phyloP scores from a whole-genome alignment of 2,888 invertebrate genomes.

The Plagiodera versicolora region DNA sequence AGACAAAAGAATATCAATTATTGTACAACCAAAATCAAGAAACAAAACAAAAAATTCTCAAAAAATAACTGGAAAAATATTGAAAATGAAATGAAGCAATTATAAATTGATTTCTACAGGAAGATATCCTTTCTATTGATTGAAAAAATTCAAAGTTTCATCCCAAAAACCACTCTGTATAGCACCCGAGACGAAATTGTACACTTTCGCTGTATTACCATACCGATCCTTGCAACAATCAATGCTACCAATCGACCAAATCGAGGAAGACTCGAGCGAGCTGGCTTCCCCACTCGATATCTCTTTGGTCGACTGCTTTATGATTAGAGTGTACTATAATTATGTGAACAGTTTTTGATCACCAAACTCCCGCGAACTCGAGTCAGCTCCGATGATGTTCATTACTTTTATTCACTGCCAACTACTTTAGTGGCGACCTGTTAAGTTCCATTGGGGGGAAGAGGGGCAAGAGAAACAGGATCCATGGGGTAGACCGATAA shows the following conservation, averaged over 20 bases:
- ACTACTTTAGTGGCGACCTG: conserved; percentile 29
- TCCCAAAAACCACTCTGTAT: not conserved
- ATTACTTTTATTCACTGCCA: conserved; percentile 36
- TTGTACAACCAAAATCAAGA: no score
- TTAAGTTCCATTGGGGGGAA: conserved; percentile 13
- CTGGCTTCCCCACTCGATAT: not conserved
- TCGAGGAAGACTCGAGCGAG: not conserved
- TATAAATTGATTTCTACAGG: no score
- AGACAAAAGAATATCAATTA: no score
- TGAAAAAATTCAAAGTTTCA: no score
- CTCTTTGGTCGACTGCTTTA: conserved; percentile 20
- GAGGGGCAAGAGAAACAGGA: not conserved
- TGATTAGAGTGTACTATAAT: conserved; percentile 43
- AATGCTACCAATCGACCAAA: conserved; percentile 12
- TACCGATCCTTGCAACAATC: conserved; percentile 23
- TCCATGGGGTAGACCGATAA: no score
- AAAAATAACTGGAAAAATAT: no score
- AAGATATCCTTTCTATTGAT: no score
- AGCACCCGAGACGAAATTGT: conserved; percentile 4
- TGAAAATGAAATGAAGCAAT: no score
- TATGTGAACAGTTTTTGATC: conserved; percentile 41
- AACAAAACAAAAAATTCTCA: no score
- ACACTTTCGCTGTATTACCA: conserved; percentile 20
- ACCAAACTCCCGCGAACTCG: conserved; percentile 37
- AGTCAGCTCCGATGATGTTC: conserved; percentile 34